Evolutionary conservation across 2,888 invertebrate species (phyloP), one percentile per base, ranked within the genome.

Genomic region (Seladonia tumulorum): DNA sequence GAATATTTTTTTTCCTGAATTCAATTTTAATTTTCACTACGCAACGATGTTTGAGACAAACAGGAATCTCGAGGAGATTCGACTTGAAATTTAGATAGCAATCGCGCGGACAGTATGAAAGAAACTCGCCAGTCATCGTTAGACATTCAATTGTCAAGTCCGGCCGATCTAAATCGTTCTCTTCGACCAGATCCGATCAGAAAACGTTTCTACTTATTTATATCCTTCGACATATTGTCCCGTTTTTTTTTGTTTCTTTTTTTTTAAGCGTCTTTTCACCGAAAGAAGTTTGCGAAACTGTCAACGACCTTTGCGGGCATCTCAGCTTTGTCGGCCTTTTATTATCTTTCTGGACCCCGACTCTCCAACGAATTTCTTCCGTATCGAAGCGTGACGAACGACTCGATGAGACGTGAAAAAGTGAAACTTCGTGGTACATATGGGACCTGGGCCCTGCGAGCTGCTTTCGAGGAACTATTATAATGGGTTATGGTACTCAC

Each of bases 401-500:
- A 49, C 73, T 88, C 88, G 85, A 89, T 88, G 89, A 84, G 87
- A 88, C 85, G 89, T 88, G 90, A 88, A 88, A 90, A 89, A 90
- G 90, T 90, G 90, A 90, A 90, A 90, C 83, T 87, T 80, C 85
- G 73, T 81, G 71, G 53, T 71, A 81, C 71, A 73, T 78, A 83
- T 79, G 83, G 57, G 42, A 45, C 81, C 71, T 8, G 63, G 79
- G 49, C 47, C 73, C 47, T 35, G 35, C 2, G 39, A n/a, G 5
- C 73, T 84, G 81, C 80, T 90, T 87, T 90, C 86, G 82, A 82
- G 63, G 14, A 74, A 74, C 88, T 77, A 86, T 90, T 89, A 86
- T 49, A 60, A 71, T 29, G 42, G 45, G 49, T 45, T 66, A 75
- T 79, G 57, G 71, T 90, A 95, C 97, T 96, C 95, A 98, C 98